Evolutionary conservation across 2,888 invertebrate species (phyloP).

Genomic region (Pterostichus niger): DNA sequence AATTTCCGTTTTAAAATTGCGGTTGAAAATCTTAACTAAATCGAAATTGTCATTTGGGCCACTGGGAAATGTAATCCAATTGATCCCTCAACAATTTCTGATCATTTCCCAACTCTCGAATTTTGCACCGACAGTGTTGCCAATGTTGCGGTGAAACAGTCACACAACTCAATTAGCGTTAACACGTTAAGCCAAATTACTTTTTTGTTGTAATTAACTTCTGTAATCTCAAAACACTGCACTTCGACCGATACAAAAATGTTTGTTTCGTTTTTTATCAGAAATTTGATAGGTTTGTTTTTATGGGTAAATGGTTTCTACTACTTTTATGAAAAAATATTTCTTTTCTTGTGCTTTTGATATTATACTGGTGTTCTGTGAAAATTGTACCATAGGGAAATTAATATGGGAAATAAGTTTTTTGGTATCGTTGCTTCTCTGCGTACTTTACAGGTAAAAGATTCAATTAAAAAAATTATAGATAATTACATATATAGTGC

Average conservation of each 20-base stretch:
- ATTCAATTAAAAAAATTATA: no score
- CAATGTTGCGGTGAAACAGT: neutral
- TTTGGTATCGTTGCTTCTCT: no score
- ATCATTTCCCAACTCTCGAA: neutral
- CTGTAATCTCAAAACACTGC: neutral
- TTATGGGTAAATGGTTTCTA: no score
- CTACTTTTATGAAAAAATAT: no score
- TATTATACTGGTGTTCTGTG: no score
- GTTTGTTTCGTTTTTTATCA: neutral
- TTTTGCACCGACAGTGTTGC: neutral
- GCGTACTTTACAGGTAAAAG: no score
- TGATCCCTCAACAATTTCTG: neutral
- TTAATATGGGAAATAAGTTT: no score
- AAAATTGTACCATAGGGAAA: no score
- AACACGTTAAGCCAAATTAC: neutral
- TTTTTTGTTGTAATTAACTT: neutral
- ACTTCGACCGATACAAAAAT: neutral
- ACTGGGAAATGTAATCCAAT: conserved; percentile 1
- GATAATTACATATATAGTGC: no score
- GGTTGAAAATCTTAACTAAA: neutral
- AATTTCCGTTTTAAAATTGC: no score
- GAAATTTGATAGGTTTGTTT: no score
- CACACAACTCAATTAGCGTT: conserved; percentile 1
- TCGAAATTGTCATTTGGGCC: neutral
- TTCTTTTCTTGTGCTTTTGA: no score